Evolutionary conservation across 2,888 invertebrate genomes (phyloP).

Genomic region (Drosophila planitibia): DNA sequence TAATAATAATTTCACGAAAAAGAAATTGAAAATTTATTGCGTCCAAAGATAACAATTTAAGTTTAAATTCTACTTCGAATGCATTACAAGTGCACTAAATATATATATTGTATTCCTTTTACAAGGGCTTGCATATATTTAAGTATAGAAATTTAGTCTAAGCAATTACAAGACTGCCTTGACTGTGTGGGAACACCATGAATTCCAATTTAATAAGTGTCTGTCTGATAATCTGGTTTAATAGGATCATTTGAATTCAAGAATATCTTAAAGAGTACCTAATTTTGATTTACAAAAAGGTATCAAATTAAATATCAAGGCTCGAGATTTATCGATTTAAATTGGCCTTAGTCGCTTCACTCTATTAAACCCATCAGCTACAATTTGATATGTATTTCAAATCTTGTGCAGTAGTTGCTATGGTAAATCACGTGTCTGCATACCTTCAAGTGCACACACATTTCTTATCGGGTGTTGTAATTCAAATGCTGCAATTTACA

Average conservation of each 20-base stretch:
- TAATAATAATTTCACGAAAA: too few species aligned
- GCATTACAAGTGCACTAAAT: neutral
- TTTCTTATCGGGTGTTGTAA: conserved; percentile 9
- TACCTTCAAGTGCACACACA: conserved; percentile 6
- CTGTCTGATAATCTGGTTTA: neutral
- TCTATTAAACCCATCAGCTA: neutral
- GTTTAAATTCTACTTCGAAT: neutral
- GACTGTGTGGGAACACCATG: neutral
- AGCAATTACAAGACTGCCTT: neutral
- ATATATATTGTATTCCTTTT: neutral
- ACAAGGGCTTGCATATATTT: neutral
- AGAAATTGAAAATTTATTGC: too few species aligned
- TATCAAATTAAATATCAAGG: neutral
- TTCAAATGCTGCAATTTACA: conserved; percentile 13
- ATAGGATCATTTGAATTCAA: neutral
- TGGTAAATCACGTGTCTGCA: conserved; percentile 15
- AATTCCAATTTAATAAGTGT: neutral
- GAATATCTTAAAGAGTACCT: neutral
- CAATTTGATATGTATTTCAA: neutral
- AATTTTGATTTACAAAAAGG: neutral
- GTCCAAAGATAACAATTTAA: neutral
- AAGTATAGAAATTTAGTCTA: neutral
- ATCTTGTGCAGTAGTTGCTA: neutral
- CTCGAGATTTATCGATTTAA: neutral
- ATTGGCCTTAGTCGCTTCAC: neutral